Conservation (phyloP, 2,888 invertebrate species). For the Argyresthia albistria region DNA sequence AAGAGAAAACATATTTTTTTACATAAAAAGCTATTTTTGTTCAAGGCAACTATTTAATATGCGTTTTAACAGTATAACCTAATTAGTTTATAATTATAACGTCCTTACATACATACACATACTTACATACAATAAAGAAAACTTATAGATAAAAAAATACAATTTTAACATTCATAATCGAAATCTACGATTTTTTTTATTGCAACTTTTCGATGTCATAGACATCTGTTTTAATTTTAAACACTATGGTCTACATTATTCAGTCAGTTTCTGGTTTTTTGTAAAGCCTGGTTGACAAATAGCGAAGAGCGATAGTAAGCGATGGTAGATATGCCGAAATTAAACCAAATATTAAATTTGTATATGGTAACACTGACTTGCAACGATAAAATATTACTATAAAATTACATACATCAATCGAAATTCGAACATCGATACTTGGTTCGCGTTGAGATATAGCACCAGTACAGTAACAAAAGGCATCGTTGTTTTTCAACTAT, state of each 20-base stretch:
- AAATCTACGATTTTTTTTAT: conserved; percentile 27
- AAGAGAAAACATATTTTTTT: conserved; percentile 11
- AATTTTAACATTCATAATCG: conserved; percentile 18
- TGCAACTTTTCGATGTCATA: conserved; percentile 48
- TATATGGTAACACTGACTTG: no score
- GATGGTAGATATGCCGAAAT: no score
- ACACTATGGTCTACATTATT: not conserved
- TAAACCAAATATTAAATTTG: no score
- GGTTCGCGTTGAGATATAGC: not conserved
- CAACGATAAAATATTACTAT: no score
- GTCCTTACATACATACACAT: conserved; percentile 36
- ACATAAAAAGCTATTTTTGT: conserved; percentile 6
- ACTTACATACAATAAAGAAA: conserved; percentile 8
- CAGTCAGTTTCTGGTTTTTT: not conserved
- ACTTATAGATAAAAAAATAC: conserved; percentile 29
- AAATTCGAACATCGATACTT: not conserved
- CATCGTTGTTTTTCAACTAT: no score
- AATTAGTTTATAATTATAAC: conserved; percentile 14
- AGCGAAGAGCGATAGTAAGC: no score
- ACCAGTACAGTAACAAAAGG: not conserved
- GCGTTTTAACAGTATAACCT: conserved; percentile 13
- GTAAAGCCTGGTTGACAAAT: not conserved
- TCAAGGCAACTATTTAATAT: not conserved
- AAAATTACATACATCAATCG: no score
- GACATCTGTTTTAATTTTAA: conserved; percentile 22